Evolutionary conservation across 2,888 invertebrate genomes (phyloP), one percentile per base, ranked within the genome.

Genomic region (Pseudanteris insignis): DNA sequence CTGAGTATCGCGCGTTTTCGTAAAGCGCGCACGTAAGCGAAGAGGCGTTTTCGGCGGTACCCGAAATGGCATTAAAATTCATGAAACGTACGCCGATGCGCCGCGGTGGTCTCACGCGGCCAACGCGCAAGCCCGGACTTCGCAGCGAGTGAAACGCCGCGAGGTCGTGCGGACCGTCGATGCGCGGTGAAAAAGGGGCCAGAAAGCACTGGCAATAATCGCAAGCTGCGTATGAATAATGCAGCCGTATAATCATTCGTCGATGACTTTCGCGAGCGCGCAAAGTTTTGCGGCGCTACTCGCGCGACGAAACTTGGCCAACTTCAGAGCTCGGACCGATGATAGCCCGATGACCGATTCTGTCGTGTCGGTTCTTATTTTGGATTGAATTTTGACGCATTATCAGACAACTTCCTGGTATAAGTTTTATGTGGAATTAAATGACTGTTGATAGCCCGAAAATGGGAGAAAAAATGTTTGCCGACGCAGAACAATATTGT

Each of bases 211-310:
- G 30, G 21, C 29, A 15, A 24, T 25, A 34, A 51, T 37, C 32
- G 38, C 43, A 47, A 29, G 43, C 41, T 63, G 66, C 71, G 74
- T 78, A 79, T 79, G 79, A 79, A 79, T 79, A 78, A 78, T 78
- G 76, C 72, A 74, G 67, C 71, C 70, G 76, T 77, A 70, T 79
- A 78, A 72, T 79, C 78, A 79, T 78, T 79, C n/a, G n/a, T n/a
- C n/a, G n/a, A n/a, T n/a, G n/a, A n/a, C n/a, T n/a, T n/a, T n/a
- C n/a, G n/a, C n/a, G n/a, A n/a, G n/a, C n/a, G n/a, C n/a, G n/a
- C n/a, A n/a, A n/a, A n/a, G n/a, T n/a, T n/a, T n/a, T n/a, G n/a
- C n/a, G n/a, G n/a, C n/a, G n/a, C n/a, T n/a, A n/a, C n/a, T 76
- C 75, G 70, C 74, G 72, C 73, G 77, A 77, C 75, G 72, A 75